Evolutionary conservation across 2,797 vertebrate species (phyloP).

Genomic region (Loriculus beryllinus): DNA sequence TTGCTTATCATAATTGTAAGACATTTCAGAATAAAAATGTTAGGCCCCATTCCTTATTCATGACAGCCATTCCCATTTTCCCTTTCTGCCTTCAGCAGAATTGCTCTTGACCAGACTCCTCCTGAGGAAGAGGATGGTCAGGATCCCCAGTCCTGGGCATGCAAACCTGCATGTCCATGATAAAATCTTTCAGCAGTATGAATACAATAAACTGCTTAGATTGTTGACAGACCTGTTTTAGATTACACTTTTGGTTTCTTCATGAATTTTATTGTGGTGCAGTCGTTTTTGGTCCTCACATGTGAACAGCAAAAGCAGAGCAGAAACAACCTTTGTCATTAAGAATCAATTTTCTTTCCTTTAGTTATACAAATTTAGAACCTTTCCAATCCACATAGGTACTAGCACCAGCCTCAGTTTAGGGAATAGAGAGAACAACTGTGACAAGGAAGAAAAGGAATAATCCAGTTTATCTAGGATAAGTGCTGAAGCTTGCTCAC

Average conservation of each 20-base stretch:
- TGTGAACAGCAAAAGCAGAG: neutral
- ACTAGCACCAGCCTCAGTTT: neutral
- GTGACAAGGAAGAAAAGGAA: neutral
- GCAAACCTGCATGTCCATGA: neutral
- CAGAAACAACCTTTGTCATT: neutral
- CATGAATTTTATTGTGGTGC: neutral
- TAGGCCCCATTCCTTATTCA: neutral
- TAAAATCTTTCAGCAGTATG: neutral
- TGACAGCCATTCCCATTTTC: neutral
- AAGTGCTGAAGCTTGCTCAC: neutral
- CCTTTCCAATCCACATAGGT: neutral
- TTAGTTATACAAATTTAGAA: neutral
- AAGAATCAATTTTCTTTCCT: neutral
- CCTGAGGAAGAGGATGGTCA: neutral
- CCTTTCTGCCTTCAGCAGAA: neutral
- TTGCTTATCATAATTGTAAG: neutral
- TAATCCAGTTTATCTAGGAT: neutral
- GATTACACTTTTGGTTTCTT: accelerated
- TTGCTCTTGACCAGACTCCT: neutral
- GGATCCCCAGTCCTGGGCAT: neutral
- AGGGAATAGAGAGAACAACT: neutral
- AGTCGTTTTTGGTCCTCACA: neutral
- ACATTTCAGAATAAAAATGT: neutral
- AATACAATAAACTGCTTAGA: neutral
- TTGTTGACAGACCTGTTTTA: neutral